Evolutionary conservation across 2,113 vertebrate species (phyloP).

Genomic region (Collichthys lucidus): DNA sequence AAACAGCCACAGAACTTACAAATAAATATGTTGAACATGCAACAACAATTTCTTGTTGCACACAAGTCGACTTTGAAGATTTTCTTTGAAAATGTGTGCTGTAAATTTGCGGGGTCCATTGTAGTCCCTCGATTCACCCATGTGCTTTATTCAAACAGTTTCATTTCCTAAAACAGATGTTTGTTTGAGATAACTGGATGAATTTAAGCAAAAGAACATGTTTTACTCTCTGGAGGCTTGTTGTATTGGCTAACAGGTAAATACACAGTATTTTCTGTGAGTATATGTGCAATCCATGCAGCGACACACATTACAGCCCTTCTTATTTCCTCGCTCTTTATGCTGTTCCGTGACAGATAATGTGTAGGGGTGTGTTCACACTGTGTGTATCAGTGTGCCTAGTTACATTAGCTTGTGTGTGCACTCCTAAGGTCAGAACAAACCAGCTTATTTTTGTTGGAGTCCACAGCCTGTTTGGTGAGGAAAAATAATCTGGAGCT

Average conservation of each 20-base stretch:
- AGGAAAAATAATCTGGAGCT: slow-evolving; percentile 55
- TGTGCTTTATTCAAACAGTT: neutral
- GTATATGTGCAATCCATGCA: neutral
- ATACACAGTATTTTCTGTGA: neutral
- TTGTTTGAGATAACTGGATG: neutral
- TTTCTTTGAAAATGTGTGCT: neutral
- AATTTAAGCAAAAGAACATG: neutral
- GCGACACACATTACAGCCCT: neutral
- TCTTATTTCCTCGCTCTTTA: slow-evolving; percentile 1
- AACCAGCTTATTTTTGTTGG: slow-evolving; percentile 48
- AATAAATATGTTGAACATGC: neutral
- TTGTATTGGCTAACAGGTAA: neutral
- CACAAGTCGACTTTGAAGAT: neutral
- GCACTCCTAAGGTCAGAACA: slow-evolving; percentile 39
- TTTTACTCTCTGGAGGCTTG: neutral
- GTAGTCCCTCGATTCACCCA: neutral
- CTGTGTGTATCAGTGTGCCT: slow-evolving; percentile 7
- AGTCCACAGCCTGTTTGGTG: slow-evolving; percentile 38
- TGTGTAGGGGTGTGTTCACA: slow-evolving; percentile 12
- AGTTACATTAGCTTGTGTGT: slow-evolving; percentile 4
- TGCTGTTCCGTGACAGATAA: slow-evolving; percentile 9
- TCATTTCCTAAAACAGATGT: neutral
- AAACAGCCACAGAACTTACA: neutral
- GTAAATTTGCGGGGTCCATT: neutral
- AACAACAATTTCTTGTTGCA: neutral